These are phyloP conservation scores for Lasioglossum villosulum DNA, from an alignment of 2,888 invertebrate genomes.

Conservation along the genomic window DNA sequence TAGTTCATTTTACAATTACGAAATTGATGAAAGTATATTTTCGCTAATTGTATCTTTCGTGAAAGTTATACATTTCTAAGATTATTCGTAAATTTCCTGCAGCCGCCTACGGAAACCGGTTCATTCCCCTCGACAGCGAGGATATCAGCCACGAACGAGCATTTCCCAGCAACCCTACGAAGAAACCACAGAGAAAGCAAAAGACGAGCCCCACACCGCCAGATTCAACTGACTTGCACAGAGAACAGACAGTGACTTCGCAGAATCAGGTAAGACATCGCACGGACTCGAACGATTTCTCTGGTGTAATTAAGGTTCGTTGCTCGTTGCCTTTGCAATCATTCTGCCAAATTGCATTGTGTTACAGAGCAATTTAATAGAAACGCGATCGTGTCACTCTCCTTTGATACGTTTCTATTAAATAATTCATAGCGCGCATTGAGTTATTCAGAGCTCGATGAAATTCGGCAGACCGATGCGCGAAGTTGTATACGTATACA, in stretches of 20 bases:
- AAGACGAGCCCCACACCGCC: slow-evolving; percentile 75
- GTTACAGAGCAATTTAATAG: neutral
- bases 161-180: slow-evolving; percentile 77
- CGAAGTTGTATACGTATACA: neutral
- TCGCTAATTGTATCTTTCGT: neutral
- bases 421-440: neutral
- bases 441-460: neutral
- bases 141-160: slow-evolving; percentile 78
- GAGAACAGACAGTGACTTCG: slow-evolving; percentile 81
- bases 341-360: neutral
- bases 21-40: neutral
- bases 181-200: slow-evolving; percentile 76
- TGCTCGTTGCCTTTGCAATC: neutral
- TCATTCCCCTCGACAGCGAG: slow-evolving; percentile 77
- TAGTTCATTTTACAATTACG: neutral
- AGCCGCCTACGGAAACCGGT: slow-evolving; percentile 67
- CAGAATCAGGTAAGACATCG: slow-evolving; percentile 80
- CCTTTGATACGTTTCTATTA: neutral
- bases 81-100: neutral
- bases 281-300: neutral
- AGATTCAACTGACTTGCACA: slow-evolving; percentile 77
- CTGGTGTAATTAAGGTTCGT: neutral
- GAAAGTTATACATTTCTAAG: neutral
- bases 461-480: neutral
- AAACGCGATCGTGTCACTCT: neutral